Evolutionary conservation across 35 echinoderm and acorn worm genomes (phyloP).

Genomic region (Holothuria glaberrima): DNA sequence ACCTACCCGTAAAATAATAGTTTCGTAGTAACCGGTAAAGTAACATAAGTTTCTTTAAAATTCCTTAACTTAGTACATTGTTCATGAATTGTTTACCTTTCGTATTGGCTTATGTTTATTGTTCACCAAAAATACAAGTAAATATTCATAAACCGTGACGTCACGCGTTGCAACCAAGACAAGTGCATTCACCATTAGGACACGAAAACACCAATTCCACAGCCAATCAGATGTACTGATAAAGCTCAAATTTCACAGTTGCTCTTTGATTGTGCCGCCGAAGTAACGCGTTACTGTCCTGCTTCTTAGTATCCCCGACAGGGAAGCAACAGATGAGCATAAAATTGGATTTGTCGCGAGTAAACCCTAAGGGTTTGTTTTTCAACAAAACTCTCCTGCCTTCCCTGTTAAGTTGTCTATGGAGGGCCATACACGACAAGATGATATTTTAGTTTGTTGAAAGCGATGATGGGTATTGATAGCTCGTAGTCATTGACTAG

Average conservation of each 20-base stretch:
- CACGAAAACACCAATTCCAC: conserved; percentile 10
- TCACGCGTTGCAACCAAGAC: background rate
- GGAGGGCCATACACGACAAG: too few relatives aligned
- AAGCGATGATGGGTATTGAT: too few relatives aligned
- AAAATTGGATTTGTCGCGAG: conserved; percentile 53
- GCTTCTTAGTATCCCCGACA: conserved; percentile 37
- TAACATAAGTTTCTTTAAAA: too few relatives aligned
- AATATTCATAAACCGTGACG: background rate
- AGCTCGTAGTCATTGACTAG: too few relatives aligned
- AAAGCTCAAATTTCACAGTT: conserved; percentile 29
- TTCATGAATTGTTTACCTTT: too few relatives aligned
- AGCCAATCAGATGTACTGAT: conserved; percentile 25
- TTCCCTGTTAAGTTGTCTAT: too few relatives aligned
- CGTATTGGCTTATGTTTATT: too few relatives aligned
- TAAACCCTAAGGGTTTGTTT: conserved; percentile 39
- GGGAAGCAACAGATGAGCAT: conserved; percentile 36
- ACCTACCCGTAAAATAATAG: too few relatives aligned
- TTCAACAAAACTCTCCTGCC: background rate
- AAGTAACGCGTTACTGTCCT: conserved; percentile 20
- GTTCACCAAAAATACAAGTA: too few relatives aligned
- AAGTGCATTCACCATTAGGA: conserved; percentile 57
- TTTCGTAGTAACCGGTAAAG: too few relatives aligned
- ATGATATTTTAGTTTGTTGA: too few relatives aligned
- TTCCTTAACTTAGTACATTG: too few relatives aligned
- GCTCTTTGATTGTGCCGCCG: conserved; percentile 21